Evolutionary conservation across 2,797 vertebrate genomes (phyloP).

Genomic region (Coreius guichenoti): DNA sequence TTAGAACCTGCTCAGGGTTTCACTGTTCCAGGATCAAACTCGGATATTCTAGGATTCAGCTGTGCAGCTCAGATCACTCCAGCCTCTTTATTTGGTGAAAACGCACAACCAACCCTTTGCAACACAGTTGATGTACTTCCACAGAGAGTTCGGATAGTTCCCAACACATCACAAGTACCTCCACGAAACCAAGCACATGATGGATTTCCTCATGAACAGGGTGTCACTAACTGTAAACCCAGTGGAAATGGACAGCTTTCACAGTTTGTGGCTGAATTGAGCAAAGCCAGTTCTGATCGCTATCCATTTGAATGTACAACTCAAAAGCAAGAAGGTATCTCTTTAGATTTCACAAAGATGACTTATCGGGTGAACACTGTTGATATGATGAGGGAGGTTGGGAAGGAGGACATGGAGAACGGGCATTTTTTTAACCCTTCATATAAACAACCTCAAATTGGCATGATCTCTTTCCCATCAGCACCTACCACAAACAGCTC

Average conservation of each 20-base stretch:
- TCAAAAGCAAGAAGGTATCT: slow-evolving; percentile 57
- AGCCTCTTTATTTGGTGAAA: slow-evolving; percentile 66
- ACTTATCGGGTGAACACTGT: slow-evolving; percentile 28
- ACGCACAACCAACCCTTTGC: slow-evolving; percentile 57
- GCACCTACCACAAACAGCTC: slow-evolving; percentile 38
- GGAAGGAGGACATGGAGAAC: slow-evolving; percentile 60
- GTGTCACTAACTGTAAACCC: neutral
- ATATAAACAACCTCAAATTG: slow-evolving; percentile 57
- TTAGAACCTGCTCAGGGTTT: slow-evolving; percentile 65
- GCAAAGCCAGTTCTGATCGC: slow-evolving; percentile 63
- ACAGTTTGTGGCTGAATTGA: slow-evolving; percentile 42
- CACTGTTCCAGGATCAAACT: slow-evolving; percentile 64
- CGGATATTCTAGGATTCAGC: slow-evolving; percentile 59
- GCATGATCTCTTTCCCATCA: slow-evolving; percentile 57
- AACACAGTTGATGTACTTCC: slow-evolving; percentile 63
- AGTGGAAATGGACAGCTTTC: slow-evolving; percentile 4
- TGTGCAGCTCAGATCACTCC: slow-evolving; percentile 69
- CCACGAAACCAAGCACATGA: slow-evolving; percentile 78
- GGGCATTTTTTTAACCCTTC: slow-evolving; percentile 66
- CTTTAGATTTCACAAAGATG: slow-evolving; percentile 55
- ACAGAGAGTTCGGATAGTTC: slow-evolving; percentile 67
- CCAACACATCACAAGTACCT: slow-evolving; percentile 77
- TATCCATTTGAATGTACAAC: slow-evolving; percentile 49
- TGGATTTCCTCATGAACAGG: slow-evolving; percentile 34
- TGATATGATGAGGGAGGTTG: neutral